A percentile compares a stretch with the other conserved stretches of the same genome.
Conservation (phyloP, 2,113 vertebrate genomes). For the Tetrax tetrax region DNA sequence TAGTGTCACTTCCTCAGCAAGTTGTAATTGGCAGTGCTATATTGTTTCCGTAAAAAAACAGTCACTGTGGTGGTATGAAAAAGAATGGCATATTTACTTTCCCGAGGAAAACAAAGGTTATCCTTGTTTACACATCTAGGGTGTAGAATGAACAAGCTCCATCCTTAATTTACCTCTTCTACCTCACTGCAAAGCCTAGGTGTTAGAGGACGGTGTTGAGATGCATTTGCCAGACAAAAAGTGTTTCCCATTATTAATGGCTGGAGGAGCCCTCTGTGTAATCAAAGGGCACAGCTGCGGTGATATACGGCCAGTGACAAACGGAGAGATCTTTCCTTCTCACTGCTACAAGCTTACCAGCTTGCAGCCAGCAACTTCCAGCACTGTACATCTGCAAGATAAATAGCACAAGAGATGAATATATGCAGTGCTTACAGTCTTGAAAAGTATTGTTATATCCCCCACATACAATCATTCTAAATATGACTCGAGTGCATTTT, state of each 20-base stretch:
- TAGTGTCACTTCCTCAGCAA: constrained; percentile 43
- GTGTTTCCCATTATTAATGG: constrained; percentile 83
- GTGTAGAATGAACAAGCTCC: constrained; percentile 63
- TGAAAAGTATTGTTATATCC: constrained; percentile 79
- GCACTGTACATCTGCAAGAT: constrained; percentile 80
- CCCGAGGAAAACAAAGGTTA: constrained; percentile 63
- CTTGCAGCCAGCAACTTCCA: constrained; percentile 73
- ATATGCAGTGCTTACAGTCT: constrained; percentile 75
- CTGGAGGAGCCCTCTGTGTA: constrained; percentile 79
- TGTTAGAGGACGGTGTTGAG: constrained; percentile 59
- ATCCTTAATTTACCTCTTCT: constrained; percentile 73
- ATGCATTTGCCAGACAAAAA: constrained; percentile 81
- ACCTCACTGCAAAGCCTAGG: constrained; percentile 66
- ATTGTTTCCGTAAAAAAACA: constrained; percentile 28
- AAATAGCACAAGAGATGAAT: constrained; percentile 79
- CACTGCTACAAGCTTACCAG: constrained; percentile 70
- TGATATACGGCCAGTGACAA: constrained; percentile 83
- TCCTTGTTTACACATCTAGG: constrained; percentile 51
- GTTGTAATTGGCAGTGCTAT: constrained; percentile 28
- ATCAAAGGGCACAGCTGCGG: constrained; percentile 82
- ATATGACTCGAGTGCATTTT: constrained; percentile 75
- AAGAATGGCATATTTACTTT: constrained; percentile 32
- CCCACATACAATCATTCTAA: constrained; percentile 76
- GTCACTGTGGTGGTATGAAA: neutral
- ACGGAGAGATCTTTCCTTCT: constrained; percentile 72